Percentiles rank a stretch among this genome's conserved stretches.
Conservation (phyloP, 2,113 vertebrate species). For the Myxocyprinus asiaticus region DNA sequence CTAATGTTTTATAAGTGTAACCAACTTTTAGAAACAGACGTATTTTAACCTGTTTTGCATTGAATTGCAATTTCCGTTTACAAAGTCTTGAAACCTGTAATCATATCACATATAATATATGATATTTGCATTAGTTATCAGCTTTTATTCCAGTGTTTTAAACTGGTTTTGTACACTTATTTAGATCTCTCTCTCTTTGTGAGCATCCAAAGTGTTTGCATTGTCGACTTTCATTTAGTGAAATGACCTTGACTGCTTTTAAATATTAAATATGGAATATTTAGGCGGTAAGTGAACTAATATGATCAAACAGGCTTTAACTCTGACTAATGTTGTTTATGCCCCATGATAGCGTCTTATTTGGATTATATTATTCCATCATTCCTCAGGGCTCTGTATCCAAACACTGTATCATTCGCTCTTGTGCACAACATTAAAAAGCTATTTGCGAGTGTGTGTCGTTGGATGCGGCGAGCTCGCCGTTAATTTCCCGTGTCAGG, state of each 20-base stretch:
- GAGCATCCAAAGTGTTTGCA: too few relatives aligned
- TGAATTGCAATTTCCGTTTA: too few relatives aligned
- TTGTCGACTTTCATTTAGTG: too few relatives aligned
- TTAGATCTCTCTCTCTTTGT: too few relatives aligned
- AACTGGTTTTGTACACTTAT: too few relatives aligned
- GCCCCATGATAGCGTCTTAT: slow-evolving; percentile 35
- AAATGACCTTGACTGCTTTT: not conserved
- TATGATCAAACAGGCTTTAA: slow-evolving; percentile 25
- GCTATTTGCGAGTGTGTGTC: slow-evolving; percentile 37
- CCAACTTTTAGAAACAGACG: too few relatives aligned
- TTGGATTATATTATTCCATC: slow-evolving; percentile 40
- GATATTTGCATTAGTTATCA: too few relatives aligned
- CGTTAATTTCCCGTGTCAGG: slow-evolving; percentile 53
- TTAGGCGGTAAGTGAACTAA: slow-evolving; percentile 21
- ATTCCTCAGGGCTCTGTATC: slow-evolving; percentile 45
- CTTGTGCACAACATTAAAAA: slow-evolving; percentile 52
- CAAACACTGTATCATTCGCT: slow-evolving; percentile 32
- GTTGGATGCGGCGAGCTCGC: slow-evolving; percentile 34
- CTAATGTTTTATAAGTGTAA: too few relatives aligned
- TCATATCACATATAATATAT: too few relatives aligned
- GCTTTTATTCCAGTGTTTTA: too few relatives aligned
- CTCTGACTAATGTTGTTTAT: slow-evolving; percentile 36
- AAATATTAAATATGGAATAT: slow-evolving; percentile 10
- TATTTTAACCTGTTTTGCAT: too few relatives aligned
- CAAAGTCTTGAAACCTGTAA: too few relatives aligned